Base-by-base conservation (phyloP, 1,140 invertebrate species). In the Tetranychus cinnabarinus region DNA sequence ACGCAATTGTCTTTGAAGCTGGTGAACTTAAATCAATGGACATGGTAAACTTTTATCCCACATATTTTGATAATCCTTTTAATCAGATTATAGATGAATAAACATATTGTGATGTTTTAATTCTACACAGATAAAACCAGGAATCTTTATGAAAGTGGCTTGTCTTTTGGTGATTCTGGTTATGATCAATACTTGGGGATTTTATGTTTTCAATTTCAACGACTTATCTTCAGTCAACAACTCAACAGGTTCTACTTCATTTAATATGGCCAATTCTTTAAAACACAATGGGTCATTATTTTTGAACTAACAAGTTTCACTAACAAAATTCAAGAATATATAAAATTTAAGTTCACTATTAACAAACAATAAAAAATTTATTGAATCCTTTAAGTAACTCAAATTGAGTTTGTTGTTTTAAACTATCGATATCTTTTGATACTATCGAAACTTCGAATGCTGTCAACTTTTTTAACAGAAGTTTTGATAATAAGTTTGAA, bases 141-240 rank as follows among this genome's bases (percentile, higher is more conserved):
- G 86, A 3, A 79, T 86, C 59, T 79, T 85, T 0, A 81, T 87
- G 48, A 87, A 82, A 67, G 69, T 88, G 2, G 75, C 87, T 12
- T 84, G 83, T 13, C 77, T 86, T 1, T 52, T 81, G 1, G 69
- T 84, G 4, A 76, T 84, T 3, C 80, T 79, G 64, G 65, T 78
- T 1, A 77, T 81, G 46, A 84, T 84, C 68, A 79, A 83, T 56
- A 85, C 82, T 0, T 76, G 80, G 68, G 80, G 80, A 35, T 68
- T 69, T 12, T 70, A 69, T 2, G 69, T 80, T 2, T 82, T 80
- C 65, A 71, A 77, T 61, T 67, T 81, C 0, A 65, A 78, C 5
- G 69, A 70, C 50, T 78, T 79, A 60, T 80, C 80, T 55, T 47
- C 46, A 3, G 13, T 47, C 12, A 47, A 47, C 13, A 47, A 47